A percentile compares a stretch with the other conserved stretches of the same genome.
Evolutionary conservation across 2,888 invertebrate genomes (phyloP).

Genomic region (Cephus spinipes): DNA sequence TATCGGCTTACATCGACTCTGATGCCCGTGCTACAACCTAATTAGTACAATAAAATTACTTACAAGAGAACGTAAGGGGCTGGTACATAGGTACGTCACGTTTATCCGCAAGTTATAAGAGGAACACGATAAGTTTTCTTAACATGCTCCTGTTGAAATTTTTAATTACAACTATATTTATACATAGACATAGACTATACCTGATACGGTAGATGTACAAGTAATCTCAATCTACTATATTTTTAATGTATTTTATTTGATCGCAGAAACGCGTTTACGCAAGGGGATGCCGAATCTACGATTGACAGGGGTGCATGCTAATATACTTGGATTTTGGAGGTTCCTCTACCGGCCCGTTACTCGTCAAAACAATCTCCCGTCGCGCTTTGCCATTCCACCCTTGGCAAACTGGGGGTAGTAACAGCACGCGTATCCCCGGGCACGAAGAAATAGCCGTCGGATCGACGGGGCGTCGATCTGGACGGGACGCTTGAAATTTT

Average conservation of each 20-base stretch:
- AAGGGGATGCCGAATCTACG: neutral
- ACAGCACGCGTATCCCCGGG: neutral
- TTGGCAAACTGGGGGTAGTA: neutral
- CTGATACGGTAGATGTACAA: neutral
- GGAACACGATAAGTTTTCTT: neutral
- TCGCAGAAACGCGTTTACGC: neutral
- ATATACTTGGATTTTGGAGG: conserved; percentile 49
- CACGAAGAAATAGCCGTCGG: neutral
- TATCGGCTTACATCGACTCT: conserved; percentile 40
- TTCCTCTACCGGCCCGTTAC: conserved; percentile 50
- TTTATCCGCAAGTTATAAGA: neutral
- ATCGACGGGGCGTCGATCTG: neutral
- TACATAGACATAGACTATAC: neutral
- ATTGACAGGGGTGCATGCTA: conserved; percentile 16
- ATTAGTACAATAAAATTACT: conserved; percentile 8
- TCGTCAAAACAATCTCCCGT: conserved; percentile 42
- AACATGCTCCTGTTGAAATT: neutral
- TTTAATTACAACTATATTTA: neutral
- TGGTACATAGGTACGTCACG: neutral
- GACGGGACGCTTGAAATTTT: neutral
- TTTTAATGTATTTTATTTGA: neutral
- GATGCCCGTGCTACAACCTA: conserved; percentile 13
- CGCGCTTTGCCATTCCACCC: neutral
- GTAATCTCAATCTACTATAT: neutral
- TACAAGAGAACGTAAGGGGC: neutral